Evolutionary conservation across 2,888 invertebrate genomes (phyloP), one percentile per base, ranked within the genome.

Genomic region (Ormia ochracea): DNA sequence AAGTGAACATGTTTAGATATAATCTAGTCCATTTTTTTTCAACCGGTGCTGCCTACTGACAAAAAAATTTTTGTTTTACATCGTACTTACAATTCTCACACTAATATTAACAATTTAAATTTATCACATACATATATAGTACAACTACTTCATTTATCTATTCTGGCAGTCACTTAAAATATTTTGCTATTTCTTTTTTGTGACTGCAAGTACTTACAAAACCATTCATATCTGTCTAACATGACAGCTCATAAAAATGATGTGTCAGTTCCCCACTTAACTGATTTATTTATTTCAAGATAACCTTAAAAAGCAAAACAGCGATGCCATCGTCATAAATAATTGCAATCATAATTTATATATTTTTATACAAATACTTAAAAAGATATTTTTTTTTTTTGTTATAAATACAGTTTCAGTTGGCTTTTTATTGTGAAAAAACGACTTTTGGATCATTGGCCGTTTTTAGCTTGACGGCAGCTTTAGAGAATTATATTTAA

Each of bases 341-440:
- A 83, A 83, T 82, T 83, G 82, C 83, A 82, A 82, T 82, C 81
- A 83, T 82, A 82, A 83, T 82, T 83, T 83, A 82, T 82, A 77
- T 74, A 83, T 80, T 81, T 83, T 78, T 72, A 81, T 75, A 69
- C 26, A 23, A 52, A 10, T 36, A 81, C 76, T 10, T 75, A 19
- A 21, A 58, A 26, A n/a, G n/a, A n/a, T n/a, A n/a, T n/a, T n/a
- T 43, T 33, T 10, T 14, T 61, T 41, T 68, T 63, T 66, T 12
- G 50, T 56, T 52, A 74, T 65, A 63, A 41, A 68, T 58, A 58
- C 41, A 58, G 65, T 52, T 75, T 75, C 79, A 65, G 74, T 66
- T 66, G 28, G 56, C n/a, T 43, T 21, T 63, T 65, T 61, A 75
- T 75, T 72, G 14, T 50, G 17, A 17, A 56, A 48, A 61, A 45